Evolutionary conservation across 2,888 invertebrate species (phyloP).

Genomic region (Disparrhopalites patrizii): DNA sequence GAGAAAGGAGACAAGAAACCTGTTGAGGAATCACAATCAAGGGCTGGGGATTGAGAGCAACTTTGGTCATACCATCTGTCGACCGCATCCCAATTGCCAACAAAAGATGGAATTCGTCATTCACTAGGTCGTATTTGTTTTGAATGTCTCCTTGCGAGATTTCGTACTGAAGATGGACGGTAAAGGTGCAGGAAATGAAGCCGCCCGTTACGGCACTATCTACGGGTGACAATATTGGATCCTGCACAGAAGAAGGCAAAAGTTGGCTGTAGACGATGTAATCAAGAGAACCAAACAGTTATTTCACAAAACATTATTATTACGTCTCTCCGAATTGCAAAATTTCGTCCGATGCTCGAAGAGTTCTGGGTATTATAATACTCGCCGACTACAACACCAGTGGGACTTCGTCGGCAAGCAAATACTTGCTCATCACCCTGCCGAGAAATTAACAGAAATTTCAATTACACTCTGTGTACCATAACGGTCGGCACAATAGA

Average conservation of each 20-base stretch:
- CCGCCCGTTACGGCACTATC: slow-evolving; percentile 63
- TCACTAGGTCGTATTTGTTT: slow-evolving; percentile 65
- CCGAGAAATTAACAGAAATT: slow-evolving; percentile 35
- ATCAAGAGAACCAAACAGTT: background rate
- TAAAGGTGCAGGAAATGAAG: slow-evolving; percentile 70
- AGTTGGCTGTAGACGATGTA: too few species aligned
- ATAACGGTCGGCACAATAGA: too few species aligned
- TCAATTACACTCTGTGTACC: background rate
- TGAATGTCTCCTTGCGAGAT: slow-evolving; percentile 56
- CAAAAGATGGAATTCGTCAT: slow-evolving; percentile 65
- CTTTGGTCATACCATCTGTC: background rate
- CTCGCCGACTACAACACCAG: slow-evolving; percentile 52
- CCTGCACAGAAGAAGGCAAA: too few species aligned
- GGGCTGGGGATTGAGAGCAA: background rate
- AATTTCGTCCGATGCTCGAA: too few species aligned
- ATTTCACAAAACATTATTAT: background rate
- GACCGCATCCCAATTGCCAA: slow-evolving; percentile 61
- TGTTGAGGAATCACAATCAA: background rate
- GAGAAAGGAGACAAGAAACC: background rate
- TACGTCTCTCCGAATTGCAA: too few species aligned
- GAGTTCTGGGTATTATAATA: too few species aligned
- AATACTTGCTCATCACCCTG: slow-evolving; percentile 76
- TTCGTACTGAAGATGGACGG: slow-evolving; percentile 37
- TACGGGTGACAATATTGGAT: background rate
- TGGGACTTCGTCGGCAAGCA: slow-evolving; percentile 68